These are phyloP conservation scores for Mya arenaria DNA, from an alignment of 1,140 invertebrate genomes.

Conservation along the genomic window DNA sequence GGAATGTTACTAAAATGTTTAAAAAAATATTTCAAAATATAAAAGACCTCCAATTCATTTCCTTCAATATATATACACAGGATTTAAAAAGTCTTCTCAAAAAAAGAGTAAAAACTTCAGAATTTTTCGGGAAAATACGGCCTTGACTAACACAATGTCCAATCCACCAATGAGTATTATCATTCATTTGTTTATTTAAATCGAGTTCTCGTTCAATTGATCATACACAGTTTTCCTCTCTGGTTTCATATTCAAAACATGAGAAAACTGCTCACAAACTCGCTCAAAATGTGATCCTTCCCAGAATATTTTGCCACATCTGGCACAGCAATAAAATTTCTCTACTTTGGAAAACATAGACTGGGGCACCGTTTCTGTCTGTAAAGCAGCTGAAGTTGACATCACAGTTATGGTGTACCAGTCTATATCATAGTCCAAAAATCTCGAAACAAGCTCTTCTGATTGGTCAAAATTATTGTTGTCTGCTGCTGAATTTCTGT, in stretches of 20 bases:
- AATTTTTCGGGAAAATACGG: no score
- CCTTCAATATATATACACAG: no score
- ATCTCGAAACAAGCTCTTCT: not conserved
- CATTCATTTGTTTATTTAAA: no score
- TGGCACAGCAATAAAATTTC: slow-evolving; percentile 85
- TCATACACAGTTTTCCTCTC: slow-evolving; percentile 29
- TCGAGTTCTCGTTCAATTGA: slow-evolving; percentile 31
- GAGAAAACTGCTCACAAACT: slow-evolving; percentile 76
- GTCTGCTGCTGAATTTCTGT: no score
- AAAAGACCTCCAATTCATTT: no score
- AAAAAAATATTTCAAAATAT: no score
- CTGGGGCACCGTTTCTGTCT: slow-evolving; percentile 82
- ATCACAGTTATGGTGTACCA: slow-evolving; percentile 60
- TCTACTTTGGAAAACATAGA: slow-evolving; percentile 81
- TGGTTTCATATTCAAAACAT: slow-evolving; percentile 62
- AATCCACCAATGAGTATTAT: no score
- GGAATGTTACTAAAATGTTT: no score
- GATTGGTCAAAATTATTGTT: no score
- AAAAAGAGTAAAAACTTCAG: no score
- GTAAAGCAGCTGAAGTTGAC: slow-evolving; percentile 76
- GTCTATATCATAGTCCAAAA: slow-evolving; percentile 65
- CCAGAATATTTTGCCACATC: slow-evolving; percentile 87
- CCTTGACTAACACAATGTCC: no score
- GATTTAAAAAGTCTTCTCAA: no score
- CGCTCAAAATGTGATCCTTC: slow-evolving; percentile 84